Base-by-base conservation (phyloP, 2,797 vertebrate species). In the Loriculus beryllinus region DNA sequence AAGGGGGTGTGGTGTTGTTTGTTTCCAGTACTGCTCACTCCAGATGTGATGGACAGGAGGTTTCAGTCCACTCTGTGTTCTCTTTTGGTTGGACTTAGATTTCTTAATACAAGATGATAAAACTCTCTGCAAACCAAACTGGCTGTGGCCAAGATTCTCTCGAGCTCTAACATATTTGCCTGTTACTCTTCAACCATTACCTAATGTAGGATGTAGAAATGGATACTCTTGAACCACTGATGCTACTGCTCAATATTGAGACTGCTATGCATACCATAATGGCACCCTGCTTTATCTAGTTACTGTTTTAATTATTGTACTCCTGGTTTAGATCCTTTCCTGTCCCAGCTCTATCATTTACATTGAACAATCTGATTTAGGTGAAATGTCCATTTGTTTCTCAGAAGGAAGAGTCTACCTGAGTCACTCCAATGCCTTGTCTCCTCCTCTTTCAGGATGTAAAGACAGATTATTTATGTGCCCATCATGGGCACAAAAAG, bases 391-490 rank as follows among this genome's bases (percentile, higher is more conserved):
- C 4, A 0, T 51, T 75, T 56, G 35, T 16, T 72, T 64, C 49
- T 31, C 39, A 12, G 62, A 21, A 47, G n/a, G 31, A 19, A 31
- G 9, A 11, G 13, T 3, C 29, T 31, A 4, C 23, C 16, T 20
- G 20, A 6, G 0, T 11, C 33, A 19, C 39, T 25, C 54, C 62
- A 2, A 82, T 6, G 2, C 8, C 42, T 47, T 2, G 1, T 87
- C 17, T 74, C 29, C 21, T 65, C 7, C 49, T 15, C 8, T 84
- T 74, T 1, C 97, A 99, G 99, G 99, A 83, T 99, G 99, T 94
- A 98, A 98, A 98, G 99, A 99, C 96, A 98, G 99, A 74, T 96
- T 99, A 60, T 98, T 98, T 21, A 98, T 98, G 97, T 99, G 99
- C 90, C 97, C 98, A 0, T 92, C 98, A 1, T 99, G 99, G 99